Conservation (phyloP, 2,113 vertebrate genomes). For the Barnardius zonarius region DNA sequence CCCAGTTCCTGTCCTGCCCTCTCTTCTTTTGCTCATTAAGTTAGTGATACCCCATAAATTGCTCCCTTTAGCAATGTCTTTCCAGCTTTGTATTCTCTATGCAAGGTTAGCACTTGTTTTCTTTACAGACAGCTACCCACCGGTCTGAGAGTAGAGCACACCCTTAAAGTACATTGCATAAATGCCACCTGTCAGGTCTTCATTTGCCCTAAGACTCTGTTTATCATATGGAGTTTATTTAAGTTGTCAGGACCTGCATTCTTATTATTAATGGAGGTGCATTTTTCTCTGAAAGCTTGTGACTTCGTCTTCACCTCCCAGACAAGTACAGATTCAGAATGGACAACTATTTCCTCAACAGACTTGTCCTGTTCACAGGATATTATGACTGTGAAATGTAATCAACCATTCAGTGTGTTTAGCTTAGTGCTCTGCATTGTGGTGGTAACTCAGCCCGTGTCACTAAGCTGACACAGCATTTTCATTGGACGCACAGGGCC, state of each 20-base stretch:
- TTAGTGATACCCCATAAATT: neutral
- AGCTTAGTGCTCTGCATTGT: neutral
- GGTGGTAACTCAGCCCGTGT: neutral
- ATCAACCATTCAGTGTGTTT: neutral
- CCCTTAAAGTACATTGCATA: neutral
- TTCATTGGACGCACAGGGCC: neutral
- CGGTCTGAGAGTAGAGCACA: neutral
- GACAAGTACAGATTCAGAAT: neutral
- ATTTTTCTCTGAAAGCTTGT: neutral
- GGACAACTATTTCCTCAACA: neutral
- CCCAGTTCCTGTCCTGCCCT: neutral
- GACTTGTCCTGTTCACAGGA: neutral
- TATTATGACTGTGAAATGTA: conserved; percentile 7
- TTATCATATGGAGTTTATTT: conserved; percentile 1
- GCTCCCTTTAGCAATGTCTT: neutral
- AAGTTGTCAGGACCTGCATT: neutral
- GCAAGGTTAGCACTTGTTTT: neutral
- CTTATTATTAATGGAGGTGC: conserved; percentile 11
- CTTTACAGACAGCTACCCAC: neutral
- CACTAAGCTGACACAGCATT: neutral
- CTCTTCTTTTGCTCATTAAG: neutral
- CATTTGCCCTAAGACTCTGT: neutral
- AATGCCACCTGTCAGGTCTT: neutral
- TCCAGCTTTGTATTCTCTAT: neutral
- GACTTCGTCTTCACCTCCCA: neutral